Conservation (phyloP, 1,140 invertebrate species). For the Lucilia sericata region DNA sequence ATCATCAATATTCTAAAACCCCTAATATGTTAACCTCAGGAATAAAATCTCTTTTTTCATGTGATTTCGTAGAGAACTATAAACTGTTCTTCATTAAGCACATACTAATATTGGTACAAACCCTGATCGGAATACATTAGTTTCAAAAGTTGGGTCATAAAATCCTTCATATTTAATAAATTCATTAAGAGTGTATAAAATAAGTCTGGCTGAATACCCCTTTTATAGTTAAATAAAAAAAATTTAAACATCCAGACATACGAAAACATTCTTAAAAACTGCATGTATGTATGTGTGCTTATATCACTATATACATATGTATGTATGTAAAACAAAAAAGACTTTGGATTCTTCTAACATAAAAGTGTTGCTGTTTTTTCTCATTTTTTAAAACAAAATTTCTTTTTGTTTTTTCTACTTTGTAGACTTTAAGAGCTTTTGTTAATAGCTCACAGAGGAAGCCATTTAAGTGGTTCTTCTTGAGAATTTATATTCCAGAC, state of each 20-base stretch:
- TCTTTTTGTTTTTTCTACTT: conserved; percentile 30
- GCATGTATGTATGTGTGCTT: neutral
- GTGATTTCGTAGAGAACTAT: too few relatives aligned
- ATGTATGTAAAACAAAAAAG: conserved; percentile 50
- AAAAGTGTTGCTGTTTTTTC: conserved; percentile 39
- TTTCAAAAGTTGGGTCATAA: too few relatives aligned
- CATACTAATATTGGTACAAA: too few relatives aligned
- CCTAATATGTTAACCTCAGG: too few relatives aligned
- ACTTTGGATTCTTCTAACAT: conserved; percentile 55
- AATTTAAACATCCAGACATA: neutral
- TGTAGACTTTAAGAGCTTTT: conserved; percentile 43
- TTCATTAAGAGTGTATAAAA: too few relatives aligned
- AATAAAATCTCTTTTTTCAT: too few relatives aligned
- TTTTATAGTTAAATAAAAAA: neutral
- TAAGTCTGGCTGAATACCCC: neutral
- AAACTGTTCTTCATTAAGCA: too few relatives aligned
- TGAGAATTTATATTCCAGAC: conserved; percentile 62
- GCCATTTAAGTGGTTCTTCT: conserved; percentile 67
- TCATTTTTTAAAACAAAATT: neutral
- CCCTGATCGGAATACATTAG: too few relatives aligned
- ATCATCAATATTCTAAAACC: too few relatives aligned
- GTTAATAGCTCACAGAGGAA: conserved; percentile 54
- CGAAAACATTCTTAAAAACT: neutral
- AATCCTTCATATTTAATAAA: too few relatives aligned
- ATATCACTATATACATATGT: neutral